These are phyloP conservation scores for Athalia rosae DNA, from an alignment of 2,888 invertebrate genomes.

Conservation along the genomic window DNA sequence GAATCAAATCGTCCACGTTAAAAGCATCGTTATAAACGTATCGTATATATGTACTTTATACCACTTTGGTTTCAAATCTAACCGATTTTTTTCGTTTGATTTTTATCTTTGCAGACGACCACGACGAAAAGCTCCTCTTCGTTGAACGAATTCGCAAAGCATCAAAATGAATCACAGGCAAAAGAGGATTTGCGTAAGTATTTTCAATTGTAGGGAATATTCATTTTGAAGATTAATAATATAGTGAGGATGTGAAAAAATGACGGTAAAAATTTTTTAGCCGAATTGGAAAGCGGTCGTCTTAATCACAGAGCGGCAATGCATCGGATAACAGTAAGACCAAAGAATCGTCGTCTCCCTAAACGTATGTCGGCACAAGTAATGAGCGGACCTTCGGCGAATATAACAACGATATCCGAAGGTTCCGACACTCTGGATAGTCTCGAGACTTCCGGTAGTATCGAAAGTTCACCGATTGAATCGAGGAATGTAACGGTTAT, in stretches of 20 bases:
- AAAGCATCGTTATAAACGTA: too few relatives aligned
- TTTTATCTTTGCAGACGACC: conserved; percentile 56
- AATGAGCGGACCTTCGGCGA: conserved; percentile 35
- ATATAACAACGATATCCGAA: conserved; percentile 50
- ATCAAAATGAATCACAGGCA: conserved; percentile 52
- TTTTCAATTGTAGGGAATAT: background rate
- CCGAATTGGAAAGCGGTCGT: conserved; percentile 56
- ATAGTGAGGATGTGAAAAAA: background rate
- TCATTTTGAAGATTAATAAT: background rate
- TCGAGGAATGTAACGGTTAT: conserved; percentile 51
- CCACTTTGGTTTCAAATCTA: background rate
- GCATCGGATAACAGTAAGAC: conserved; percentile 70
- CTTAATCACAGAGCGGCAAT: conserved; percentile 69
- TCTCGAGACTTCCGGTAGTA: conserved; percentile 54
- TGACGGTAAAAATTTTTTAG: background rate
- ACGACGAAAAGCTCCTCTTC: conserved; percentile 35
- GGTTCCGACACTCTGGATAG: conserved; percentile 59
- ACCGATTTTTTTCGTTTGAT: background rate
- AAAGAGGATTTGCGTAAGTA: conserved; percentile 69
- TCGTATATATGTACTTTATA: background rate
- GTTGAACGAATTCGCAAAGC: conserved; percentile 1
- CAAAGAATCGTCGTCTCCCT: conserved; percentile 70
- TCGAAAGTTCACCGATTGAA: conserved; percentile 56
- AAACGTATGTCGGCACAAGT: conserved; percentile 57
- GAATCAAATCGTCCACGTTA: too few relatives aligned